Conservation (phyloP, 2,797 vertebrate species). For the Heterohyrax brucei region DNA sequence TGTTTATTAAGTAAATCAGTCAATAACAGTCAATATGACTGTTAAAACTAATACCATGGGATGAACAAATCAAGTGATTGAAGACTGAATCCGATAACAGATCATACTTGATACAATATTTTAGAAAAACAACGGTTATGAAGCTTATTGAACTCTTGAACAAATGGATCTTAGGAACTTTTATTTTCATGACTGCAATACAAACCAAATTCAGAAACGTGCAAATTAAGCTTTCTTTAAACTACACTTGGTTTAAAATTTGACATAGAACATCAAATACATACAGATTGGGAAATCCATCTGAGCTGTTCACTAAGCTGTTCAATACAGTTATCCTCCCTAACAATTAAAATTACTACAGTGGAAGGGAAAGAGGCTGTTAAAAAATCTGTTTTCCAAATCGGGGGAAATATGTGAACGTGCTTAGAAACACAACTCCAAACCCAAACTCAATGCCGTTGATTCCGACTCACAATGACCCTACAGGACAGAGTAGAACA, state of each 20-base stretch:
- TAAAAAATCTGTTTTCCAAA: not conserved
- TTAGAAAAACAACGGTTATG: not conserved
- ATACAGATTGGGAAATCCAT: not conserved
- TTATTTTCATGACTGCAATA: slow-evolving; percentile 49
- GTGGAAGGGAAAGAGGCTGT: slow-evolving; percentile 41
- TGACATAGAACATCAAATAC: slow-evolving; percentile 47
- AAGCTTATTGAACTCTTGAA: slow-evolving; percentile 41
- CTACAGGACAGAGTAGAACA: no score
- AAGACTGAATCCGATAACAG: slow-evolving; percentile 22
- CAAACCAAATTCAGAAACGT: slow-evolving; percentile 39
- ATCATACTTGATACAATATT: not conserved
- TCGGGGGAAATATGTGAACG: not conserved
- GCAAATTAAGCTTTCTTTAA: slow-evolving; percentile 20
- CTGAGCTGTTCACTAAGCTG: slow-evolving; percentile 12
- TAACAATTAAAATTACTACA: slow-evolving; percentile 37
- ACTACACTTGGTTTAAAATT: slow-evolving; percentile 61
- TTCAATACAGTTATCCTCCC: slow-evolving; percentile 40
- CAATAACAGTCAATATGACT: not conserved
- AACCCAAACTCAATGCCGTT: no score
- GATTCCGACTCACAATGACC: no score
- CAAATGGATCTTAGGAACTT: slow-evolving; percentile 32
- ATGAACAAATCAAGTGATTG: not conserved
- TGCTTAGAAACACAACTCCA: not conserved
- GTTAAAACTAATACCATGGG: not conserved
- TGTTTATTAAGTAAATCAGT: not conserved